Evolutionary conservation across 92 coral and sea anemone genomes (phyloP).

Genomic region (Ricordea florida): DNA sequence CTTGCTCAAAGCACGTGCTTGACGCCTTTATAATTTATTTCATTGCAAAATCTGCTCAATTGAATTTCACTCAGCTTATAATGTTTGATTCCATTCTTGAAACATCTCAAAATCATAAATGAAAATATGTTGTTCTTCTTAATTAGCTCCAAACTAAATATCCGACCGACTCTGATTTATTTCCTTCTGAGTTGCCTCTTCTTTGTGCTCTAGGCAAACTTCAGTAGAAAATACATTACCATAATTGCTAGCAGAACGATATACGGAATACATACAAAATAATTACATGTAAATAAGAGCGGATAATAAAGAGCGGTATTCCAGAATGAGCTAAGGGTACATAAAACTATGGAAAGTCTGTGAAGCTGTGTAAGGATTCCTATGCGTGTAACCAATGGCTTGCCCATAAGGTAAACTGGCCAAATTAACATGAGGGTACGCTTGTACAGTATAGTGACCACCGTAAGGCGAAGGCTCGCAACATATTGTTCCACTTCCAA

Average conservation of each 20-base stretch:
- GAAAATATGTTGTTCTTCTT: no score
- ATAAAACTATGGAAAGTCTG: constrained; percentile 73
- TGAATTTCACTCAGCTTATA: constrained; percentile 3
- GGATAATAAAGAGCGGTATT: neutral
- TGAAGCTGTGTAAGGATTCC: constrained; percentile 70
- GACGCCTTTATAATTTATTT: constrained; percentile 40
- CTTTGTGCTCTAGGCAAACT: neutral
- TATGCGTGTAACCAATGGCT: constrained; percentile 63
- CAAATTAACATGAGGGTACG: constrained; percentile 72
- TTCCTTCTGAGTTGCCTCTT: neutral
- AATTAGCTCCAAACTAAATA: no score
- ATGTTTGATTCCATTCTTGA: no score
- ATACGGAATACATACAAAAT: constrained; percentile 7
- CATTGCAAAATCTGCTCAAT: constrained; percentile 5
- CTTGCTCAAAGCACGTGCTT: constrained; percentile 27
- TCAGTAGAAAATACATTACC: neutral
- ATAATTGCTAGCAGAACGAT: neutral
- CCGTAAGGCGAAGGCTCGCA: constrained; percentile 80
- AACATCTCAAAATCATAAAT: no score
- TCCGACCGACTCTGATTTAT: neutral
- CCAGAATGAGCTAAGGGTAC: constrained; percentile 49
- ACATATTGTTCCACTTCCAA: constrained; percentile 66
- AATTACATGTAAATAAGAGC: neutral
- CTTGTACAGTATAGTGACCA: constrained; percentile 64
- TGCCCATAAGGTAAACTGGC: constrained; percentile 62